phyloP scores from a whole-genome alignment of 2,113 vertebrate species.

The Centropristis striata region DNA sequence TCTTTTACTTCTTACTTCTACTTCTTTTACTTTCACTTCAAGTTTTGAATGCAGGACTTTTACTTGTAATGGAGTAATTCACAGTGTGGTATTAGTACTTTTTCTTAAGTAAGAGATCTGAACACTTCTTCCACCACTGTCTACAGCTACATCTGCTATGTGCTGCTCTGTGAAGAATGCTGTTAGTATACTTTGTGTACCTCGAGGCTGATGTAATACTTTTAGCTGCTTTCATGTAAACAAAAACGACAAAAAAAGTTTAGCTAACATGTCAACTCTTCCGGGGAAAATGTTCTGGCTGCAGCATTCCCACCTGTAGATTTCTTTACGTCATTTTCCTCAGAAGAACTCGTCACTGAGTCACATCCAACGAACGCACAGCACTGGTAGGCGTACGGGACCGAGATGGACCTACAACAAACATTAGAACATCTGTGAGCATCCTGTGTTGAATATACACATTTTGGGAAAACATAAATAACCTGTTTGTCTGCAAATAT shows the following conservation, averaged over 20 bases:
- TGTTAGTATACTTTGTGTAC: not conserved
- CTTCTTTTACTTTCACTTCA: too few species aligned
- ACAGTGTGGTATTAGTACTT: too few species aligned
- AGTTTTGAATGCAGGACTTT: too few species aligned
- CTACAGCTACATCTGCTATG: not conserved
- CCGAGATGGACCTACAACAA: conserved; percentile 91
- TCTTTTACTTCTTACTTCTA: too few species aligned
- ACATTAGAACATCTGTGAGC: conserved; percentile 25
- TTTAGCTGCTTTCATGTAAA: not conserved
- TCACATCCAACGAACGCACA: conserved; percentile 95
- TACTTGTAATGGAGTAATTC: too few species aligned
- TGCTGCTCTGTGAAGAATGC: not conserved
- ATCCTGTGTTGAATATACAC: conserved; percentile 21
- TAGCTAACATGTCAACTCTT: not conserved
- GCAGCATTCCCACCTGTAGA: conserved; percentile 74
- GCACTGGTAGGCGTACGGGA: conserved; percentile 98
- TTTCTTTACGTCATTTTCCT: conserved; percentile 85
- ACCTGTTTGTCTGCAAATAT: conserved; percentile 41
- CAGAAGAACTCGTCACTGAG: conserved; percentile 81
- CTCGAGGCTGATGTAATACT: not conserved
- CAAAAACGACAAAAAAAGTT: not conserved
- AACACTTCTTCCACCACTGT: too few species aligned
- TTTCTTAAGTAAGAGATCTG: too few species aligned
- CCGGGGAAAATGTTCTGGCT: not conserved
- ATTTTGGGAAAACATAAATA: conserved; percentile 27